Percentiles rank a stretch among this genome's conserved stretches.
Evolutionary conservation across 1,140 invertebrate species (phyloP).

Genomic region (Trachelipus rathkii): DNA sequence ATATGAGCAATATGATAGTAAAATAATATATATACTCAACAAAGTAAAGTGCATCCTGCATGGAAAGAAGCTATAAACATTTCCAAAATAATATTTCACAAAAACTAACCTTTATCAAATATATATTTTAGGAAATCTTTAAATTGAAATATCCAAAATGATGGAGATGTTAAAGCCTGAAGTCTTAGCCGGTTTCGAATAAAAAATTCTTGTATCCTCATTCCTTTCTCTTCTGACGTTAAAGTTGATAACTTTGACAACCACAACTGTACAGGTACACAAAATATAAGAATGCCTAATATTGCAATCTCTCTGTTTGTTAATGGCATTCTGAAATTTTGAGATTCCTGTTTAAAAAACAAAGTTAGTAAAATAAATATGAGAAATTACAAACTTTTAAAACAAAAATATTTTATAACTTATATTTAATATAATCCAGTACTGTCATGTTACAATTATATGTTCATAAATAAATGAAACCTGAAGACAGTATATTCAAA

Average conservation of each 20-base stretch:
- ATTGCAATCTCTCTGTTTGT: constrained; percentile 28
- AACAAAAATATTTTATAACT: too few species aligned
- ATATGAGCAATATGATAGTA: too few species aligned
- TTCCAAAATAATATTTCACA: too few species aligned
- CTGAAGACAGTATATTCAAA: too few species aligned
- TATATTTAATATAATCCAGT: too few species aligned
- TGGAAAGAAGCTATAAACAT: too few species aligned
- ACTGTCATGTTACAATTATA: too few species aligned
- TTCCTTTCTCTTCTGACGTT: constrained; percentile 21
- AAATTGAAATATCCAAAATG: constrained; percentile 23
- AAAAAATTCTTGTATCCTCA: constrained; percentile 20
- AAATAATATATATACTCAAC: too few species aligned
- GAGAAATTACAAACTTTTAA: too few species aligned
- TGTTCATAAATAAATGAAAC: too few species aligned
- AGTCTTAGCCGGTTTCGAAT: not conserved
- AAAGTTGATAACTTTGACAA: constrained; percentile 19
- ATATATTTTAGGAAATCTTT: constrained; percentile 17
- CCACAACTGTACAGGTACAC: constrained; percentile 36
- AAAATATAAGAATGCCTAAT: constrained; percentile 30
- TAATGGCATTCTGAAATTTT: constrained; percentile 23
- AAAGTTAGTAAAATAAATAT: too few species aligned
- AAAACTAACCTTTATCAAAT: constrained; percentile 12
- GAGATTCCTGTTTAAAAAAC: not conserved
- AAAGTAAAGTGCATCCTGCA: too few species aligned
- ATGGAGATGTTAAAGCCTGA: constrained; percentile 12